Conservation (phyloP, 2,888 invertebrate species). For the Drosophila antonietae region DNA sequence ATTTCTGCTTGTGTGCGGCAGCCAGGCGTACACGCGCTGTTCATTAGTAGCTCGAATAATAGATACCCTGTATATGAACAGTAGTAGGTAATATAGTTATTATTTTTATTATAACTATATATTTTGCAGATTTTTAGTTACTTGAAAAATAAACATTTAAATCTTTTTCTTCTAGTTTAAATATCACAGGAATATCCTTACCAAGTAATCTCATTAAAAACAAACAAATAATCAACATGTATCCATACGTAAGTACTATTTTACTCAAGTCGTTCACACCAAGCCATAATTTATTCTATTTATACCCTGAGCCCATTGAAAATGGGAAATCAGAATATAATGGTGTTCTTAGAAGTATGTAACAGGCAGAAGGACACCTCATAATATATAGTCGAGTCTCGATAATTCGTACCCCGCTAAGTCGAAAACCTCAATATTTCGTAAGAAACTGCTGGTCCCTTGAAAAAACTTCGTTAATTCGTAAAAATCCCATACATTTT, state of each 20-base stretch:
- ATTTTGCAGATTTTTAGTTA: neutral
- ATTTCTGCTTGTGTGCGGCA: slow-evolving; percentile 8
- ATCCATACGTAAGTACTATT: slow-evolving; percentile 64
- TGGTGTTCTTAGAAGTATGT: no score
- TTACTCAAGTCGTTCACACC: neutral
- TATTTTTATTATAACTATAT: neutral
- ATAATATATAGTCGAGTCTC: no score
- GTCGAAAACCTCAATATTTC: no score
- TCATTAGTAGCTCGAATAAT: neutral
- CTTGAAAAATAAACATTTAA: neutral
- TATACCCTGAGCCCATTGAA: no score
- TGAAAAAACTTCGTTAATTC: no score
- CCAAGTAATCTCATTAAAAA: slow-evolving; percentile 49
- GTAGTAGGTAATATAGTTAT: neutral
- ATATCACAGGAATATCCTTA: slow-evolving; percentile 56
- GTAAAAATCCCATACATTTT: no score
- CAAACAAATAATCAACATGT: slow-evolving; percentile 41
- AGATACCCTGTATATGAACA: neutral
- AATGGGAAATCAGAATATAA: no score
- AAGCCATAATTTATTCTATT: no score
- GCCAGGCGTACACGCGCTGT: neutral
- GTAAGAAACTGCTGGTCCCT: no score
- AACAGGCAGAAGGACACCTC: no score
- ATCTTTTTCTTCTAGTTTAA: slow-evolving; percentile 54
- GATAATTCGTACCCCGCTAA: no score